Conservation (phyloP, 2,113 vertebrate species). For the Typhlomys cinereus region DNA sequence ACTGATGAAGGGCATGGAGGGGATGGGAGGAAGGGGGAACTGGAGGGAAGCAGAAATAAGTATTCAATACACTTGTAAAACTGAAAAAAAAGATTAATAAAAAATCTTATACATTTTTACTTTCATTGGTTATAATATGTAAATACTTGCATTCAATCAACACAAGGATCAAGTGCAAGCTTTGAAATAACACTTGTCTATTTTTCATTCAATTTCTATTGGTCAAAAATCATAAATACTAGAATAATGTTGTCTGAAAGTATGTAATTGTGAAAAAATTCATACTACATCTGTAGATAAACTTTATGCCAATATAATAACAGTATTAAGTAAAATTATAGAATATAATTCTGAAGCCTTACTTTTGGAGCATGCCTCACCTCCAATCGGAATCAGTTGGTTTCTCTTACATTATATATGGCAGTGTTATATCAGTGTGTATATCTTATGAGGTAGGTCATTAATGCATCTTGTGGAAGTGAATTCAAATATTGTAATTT, state of each 20-base stretch:
- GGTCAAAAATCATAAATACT: not conserved
- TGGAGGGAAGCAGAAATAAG: no score
- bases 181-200: not conserved
- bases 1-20: no score
- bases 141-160: constrained; percentile 9
- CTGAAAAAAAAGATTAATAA: no score
- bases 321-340: not conserved
- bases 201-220: not conserved
- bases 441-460: no score
- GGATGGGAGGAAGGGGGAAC: no score
- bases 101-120: not conserved
- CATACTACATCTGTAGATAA: not conserved
- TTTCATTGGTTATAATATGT: not conserved
- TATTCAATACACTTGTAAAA: no score
- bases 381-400: no score
- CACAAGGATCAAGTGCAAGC: not conserved
- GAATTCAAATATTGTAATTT: no score
- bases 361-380: no score
- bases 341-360: not conserved
- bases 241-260: not conserved
- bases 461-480: no score
- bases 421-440: no score
- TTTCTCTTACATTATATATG: no score
- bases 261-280: not conserved
- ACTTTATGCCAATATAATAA: not conserved